Base-by-base conservation (phyloP, 2,888 invertebrate genomes). In the Copidosoma aretas region DNA sequence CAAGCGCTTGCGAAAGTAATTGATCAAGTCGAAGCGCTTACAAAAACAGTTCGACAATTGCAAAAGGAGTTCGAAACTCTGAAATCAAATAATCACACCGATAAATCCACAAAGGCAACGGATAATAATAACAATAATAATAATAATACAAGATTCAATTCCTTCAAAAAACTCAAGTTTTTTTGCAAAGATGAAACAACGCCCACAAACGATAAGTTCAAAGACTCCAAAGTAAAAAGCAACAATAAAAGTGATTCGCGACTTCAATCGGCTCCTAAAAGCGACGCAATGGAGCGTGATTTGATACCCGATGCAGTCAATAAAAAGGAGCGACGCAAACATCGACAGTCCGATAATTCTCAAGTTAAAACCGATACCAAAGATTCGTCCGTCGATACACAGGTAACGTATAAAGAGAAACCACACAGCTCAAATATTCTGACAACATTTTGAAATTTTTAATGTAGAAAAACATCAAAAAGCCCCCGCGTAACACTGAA, bases 1-100 rank as follows among this genome's bases (percentile, higher is more conserved):
- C 2, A n/a, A 21, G 54, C 60, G 51, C 19, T 63, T n/a, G 21
- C 19, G 17, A 22, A 62, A 24, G 58, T 69, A 15, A n/a, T 25
- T 10, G 46, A 54, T n/a, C 53, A 69, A 69, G 59, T 65, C 15
- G n/a, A 62, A 39, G 22, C n/a, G 2, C 58, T 69, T n/a, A 17
- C 58, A 19, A 61, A 62, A 51, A 54, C 52, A 21, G 61, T 65
- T 19, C 39, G 58, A 14, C n/a, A 65, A n/a, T 53, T 69, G 41
- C 61, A 69, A 58, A 25, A 59, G 15, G 69, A 69, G 53, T 25
- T 69, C 2, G 51, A 62, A 12, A 8, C 1, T 24, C 19, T 69
- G 14, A 64, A 69, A n/a, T 58, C 43, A 22, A 49, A 25, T 15
- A 51, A n/a, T 17, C 10, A n/a, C n/a, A 19, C 24, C 19, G 32